Evolutionary conservation across 2,797 vertebrate species (phyloP), one percentile per base, ranked within the genome.

Genomic region (Pitangus sulphuratus): DNA sequence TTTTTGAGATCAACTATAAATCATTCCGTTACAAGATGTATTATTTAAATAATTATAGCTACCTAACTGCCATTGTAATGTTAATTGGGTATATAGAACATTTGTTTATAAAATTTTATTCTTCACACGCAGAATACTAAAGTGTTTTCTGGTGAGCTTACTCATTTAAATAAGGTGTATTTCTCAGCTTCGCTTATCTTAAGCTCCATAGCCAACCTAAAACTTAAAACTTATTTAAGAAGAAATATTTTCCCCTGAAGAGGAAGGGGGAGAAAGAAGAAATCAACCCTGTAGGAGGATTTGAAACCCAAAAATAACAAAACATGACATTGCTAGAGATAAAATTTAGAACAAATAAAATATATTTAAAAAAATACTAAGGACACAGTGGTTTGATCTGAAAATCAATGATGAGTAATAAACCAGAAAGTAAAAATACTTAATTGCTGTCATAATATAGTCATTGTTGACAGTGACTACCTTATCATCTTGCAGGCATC

Each of bases 31-130:
- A 79, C 15, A 25, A 39, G 33, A 71, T 20, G 22, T 18, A 84
- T 53, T 84, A 77, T 60, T 86, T 68, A 77, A 93, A 85, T 68
- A 95, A 80, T 50, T 77, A 33, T n/a, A 94, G 87, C 37, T 81
- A 71, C 75, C 72, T 72, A 89, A 70, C 47, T 82, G 50, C 89
- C 77, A 60, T 37, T 95, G 40, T 90, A 78, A 94, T 82, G 39
- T 54, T 81, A 94, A 75, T 77, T 87, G 47, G 79, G 20, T 72
- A 74, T 33, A 82, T 10, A 94, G 84, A 95, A 90, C 45, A 93
- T 91, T 71, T 94, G 54, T 25, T 81, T 94, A 82, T 58, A 62
- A 65, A 83, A 39, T 87, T 92, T 95, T 87, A 78, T 93, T 95
- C 83, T 82, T n/a, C 84, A 62, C 37, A 83, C 22, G 79, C 21